Conservation (phyloP, 2,888 invertebrate genomes). For the Callyntrura guangdongensis region DNA sequence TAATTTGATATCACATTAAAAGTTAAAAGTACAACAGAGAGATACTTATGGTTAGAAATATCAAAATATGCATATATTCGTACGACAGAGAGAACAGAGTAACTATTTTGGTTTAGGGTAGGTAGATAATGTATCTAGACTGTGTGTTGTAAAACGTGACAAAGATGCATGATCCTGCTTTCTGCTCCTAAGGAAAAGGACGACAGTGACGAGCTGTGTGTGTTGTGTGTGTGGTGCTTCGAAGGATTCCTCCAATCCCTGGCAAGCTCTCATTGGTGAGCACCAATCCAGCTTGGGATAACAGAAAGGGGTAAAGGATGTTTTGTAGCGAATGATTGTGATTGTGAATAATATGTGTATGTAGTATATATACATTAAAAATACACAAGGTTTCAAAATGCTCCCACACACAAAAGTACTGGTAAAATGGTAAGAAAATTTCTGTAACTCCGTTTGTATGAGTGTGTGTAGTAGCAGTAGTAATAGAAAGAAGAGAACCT, state of each 20-base stretch:
- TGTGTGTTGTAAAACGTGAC: constrained; percentile 3
- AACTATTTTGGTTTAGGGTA: not conserved
- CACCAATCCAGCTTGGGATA: constrained; percentile 18
- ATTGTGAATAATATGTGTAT: not conserved
- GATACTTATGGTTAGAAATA: not conserved
- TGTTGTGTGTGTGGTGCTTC: constrained; percentile 32
- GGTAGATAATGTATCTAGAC: not conserved
- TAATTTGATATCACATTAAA: constrained; percentile 8
- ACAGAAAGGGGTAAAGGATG: constrained; percentile 38
- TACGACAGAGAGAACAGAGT: not conserved
- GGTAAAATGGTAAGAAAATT: not conserved
- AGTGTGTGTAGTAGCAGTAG: too few relatives aligned
- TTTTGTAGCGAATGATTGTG: not conserved
- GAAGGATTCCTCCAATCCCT: constrained; percentile 45
- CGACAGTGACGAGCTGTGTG: not conserved
- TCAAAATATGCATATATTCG: too few relatives aligned
- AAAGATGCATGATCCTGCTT: constrained; percentile 13
- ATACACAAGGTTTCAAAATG: constrained; percentile 33
- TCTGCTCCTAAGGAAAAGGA: constrained; percentile 20
- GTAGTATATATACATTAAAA: not conserved
- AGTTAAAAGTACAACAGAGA: not conserved
- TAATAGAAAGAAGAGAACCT: not conserved
- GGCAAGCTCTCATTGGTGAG: not conserved
- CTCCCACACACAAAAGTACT: not conserved
- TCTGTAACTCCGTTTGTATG: not conserved